Conservation (phyloP, 1,140 invertebrate species). For the Magallana gigas region DNA sequence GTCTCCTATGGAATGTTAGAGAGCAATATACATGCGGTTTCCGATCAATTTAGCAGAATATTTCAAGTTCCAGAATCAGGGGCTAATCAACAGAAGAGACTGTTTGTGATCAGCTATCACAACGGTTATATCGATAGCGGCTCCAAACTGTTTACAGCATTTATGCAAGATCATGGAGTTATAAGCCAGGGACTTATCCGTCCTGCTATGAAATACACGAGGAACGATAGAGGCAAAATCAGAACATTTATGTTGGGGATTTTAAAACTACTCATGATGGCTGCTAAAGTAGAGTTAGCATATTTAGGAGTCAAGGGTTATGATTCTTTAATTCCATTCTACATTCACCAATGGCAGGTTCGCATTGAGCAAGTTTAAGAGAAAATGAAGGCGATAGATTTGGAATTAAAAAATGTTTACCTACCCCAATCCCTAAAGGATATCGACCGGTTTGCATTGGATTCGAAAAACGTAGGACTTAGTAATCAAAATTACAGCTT, state of each 20-base stretch:
- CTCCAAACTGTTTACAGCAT: not conserved
- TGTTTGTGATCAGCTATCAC: not conserved
- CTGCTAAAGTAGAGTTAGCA: not conserved
- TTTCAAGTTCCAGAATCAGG: not conserved
- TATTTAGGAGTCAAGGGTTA: not conserved
- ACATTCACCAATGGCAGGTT: not conserved
- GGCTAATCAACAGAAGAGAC: not conserved
- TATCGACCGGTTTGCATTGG: not conserved
- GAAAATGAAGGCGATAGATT: not conserved
- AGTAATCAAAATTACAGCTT: not conserved
- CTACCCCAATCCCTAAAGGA: not conserved
- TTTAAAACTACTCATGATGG: not conserved
- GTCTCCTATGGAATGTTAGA: not conserved
- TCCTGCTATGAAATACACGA: not conserved
- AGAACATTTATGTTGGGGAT: not conserved
- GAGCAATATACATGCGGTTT: not conserved
- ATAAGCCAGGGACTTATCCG: not conserved
- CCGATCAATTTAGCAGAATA: not conserved
- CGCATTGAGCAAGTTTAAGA: not conserved
- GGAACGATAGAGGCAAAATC: not conserved
- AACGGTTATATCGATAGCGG: not conserved
- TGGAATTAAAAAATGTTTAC: not conserved
- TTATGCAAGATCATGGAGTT: not conserved
- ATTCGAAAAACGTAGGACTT: not conserved
- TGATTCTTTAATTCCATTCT: not conserved